Evolutionary conservation across 2,113 vertebrate genomes (phyloP), one percentile per base, ranked within the genome.

Genomic region (Sphaerodactylus townsendi): DNA sequence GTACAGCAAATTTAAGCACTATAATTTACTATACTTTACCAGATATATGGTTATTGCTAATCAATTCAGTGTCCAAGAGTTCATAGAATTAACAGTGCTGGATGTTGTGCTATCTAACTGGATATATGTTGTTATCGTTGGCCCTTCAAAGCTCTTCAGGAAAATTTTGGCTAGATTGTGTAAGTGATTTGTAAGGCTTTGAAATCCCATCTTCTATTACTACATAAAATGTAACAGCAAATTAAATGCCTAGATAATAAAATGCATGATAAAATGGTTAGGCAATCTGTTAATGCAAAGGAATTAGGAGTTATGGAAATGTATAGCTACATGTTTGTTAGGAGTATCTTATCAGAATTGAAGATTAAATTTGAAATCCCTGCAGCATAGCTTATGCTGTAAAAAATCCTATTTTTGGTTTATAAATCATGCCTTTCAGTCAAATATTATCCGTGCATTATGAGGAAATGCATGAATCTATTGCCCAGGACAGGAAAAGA

Each of bases 101-200:
- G 68, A 33, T 0, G 0, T 35, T 88, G 30, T 80, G 15, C 30
- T 79, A 59, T 64, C 59, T 39, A 50, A 21, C 64, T 84, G 4
- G 25, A 70, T 46, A 50, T 1, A 13, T 2, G 10, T 81, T 70
- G 73, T 75, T 81, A 39, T 0, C 64, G 48, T 41, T 21, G 72
- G n/a, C 76, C 23, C 23, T 79, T 7, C 15, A 33, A 46, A 81
- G 35, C 66, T 81, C n/a, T 30, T 25, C 21, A 66, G 69, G 21
- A 78, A 86, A 83, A 77, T 33, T 50, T 25, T 73, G 66, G 3
- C 23, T 79, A 76, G 66, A 46, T 35, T 0, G 0, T 30, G 7
- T 69, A 83, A 85, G 28, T 44, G 25, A 85, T 86, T 86, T 83
- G 48, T 50, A 81, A 88, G 73, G 33, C 46, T 83, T 44, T 83